phyloP scores from a whole-genome alignment of 2,113 vertebrate genomes.

The Mustelus asterias region DNA sequence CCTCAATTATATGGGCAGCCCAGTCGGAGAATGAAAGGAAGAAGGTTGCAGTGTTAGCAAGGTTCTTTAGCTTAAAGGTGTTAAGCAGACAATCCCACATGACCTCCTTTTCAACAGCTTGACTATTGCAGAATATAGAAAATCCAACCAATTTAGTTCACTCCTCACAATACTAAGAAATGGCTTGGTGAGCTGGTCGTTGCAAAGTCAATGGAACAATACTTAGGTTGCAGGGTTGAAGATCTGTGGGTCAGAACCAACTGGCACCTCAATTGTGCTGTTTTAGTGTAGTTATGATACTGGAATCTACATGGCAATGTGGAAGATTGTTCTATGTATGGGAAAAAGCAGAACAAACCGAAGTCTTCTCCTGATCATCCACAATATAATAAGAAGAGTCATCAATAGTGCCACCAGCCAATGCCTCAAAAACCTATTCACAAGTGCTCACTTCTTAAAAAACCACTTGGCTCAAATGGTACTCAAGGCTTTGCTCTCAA shows the following conservation, averaged over 20 bases:
- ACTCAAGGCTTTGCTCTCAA: neutral
- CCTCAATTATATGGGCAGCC: neutral
- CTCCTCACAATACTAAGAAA: neutral
- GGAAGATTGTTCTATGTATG: neutral
- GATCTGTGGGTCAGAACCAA: neutral
- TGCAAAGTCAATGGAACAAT: neutral
- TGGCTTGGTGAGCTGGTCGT: neutral
- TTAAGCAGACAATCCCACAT: neutral
- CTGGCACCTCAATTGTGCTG: neutral
- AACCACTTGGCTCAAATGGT: neutral
- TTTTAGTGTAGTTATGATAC: neutral
- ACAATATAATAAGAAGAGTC: too few relatives aligned
- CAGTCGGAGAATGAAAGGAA: neutral
- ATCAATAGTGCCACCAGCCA: neutral
- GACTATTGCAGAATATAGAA: neutral
- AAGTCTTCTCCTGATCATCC: neutral
- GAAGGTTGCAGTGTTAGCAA: neutral
- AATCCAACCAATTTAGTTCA: neutral
- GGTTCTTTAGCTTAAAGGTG: neutral
- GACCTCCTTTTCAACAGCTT: neutral
- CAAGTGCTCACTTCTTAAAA: neutral
- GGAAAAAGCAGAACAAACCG: neutral
- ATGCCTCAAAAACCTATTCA: neutral
- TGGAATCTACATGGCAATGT: neutral
- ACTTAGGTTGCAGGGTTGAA: neutral